Base-by-base conservation (phyloP, 2,888 invertebrate genomes). In the Pandemis corylana region DNA sequence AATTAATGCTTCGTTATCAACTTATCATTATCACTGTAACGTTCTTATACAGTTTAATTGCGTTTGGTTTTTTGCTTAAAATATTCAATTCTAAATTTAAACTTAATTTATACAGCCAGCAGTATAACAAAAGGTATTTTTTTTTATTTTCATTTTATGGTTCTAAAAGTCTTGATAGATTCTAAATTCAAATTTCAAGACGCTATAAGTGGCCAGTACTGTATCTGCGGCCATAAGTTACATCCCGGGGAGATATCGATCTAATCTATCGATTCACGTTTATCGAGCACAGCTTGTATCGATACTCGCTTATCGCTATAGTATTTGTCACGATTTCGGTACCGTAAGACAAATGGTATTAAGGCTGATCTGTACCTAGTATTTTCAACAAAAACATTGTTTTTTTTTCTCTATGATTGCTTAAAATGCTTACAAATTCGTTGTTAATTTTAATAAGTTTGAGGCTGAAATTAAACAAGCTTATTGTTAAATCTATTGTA, bases 251-350 rank as follows among this genome's bases (percentile, higher is more conserved):
- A 85, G 92, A 90, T 92, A 90, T 87, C 87, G 90, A 92, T 92
- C 91, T 90, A 86, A 91, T 91, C 90, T 89, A 87, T 90, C 89
- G 90, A 88, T 89, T 84, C 89, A 89, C 87, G 89, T 90, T 90
- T 90, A 90, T 90, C 90, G 89, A 88, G 84, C 84, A 86, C 81
- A 82, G 83, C 84, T 86, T 85, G 87, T 89, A 89, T 88, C 89
- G 88, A 89, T 89, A 85, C 80, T 78, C 82, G 80, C 78, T 85
- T 90, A 90, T 90, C 90, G 89, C 88, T 88, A 83, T 82, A 76
- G 87, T 87, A 91, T 93, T 93, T 92, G 92, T 93, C 93, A 93
- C 92, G 92, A 92, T 85, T 81, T 82, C 80, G 78, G 82, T 85
- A 80, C 80, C 80, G 77, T 76, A 76, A 51, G 77, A 80, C 79